Evolutionary conservation across 2,113 vertebrate genomes (phyloP).

Genomic region (Suncus etruscus): DNA sequence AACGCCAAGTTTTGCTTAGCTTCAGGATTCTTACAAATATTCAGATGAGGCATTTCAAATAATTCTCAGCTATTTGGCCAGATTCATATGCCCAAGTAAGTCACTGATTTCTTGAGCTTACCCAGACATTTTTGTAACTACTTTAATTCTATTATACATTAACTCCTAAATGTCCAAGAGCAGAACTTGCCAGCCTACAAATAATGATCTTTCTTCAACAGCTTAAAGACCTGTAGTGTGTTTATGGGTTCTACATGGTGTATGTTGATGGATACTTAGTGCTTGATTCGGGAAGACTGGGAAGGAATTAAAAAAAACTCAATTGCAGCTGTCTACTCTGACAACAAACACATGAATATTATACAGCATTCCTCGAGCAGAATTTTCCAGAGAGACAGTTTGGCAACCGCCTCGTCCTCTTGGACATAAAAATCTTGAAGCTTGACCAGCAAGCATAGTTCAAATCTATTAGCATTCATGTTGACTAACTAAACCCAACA

Average conservation of each 20-base stretch:
- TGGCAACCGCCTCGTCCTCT: not conserved
- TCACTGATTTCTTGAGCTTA: constrained; percentile 68
- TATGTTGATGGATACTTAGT: not conserved
- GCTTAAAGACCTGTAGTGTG: not conserved
- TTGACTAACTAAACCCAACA: not conserved
- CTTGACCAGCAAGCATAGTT: not conserved
- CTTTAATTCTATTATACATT: constrained; percentile 69
- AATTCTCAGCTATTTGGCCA: constrained; percentile 73
- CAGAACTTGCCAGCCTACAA: not conserved
- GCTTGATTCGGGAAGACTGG: not conserved
- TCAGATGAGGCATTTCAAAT: constrained; percentile 65
- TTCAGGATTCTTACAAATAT: constrained; percentile 70
- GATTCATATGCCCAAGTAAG: constrained; percentile 56
- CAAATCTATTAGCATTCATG: not conserved
- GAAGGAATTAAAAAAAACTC: constrained; percentile 15
- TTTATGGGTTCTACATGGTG: not conserved
- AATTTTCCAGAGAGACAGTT: not conserved
- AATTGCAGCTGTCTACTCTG: not conserved
- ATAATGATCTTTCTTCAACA: not conserved
- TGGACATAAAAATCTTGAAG: not conserved
- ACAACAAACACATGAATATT: not conserved
- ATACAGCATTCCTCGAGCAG: not conserved
- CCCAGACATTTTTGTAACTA: constrained; percentile 43
- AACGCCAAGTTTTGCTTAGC: constrained; percentile 77
- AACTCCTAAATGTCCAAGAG: not conserved